These are phyloP conservation scores for Datnioides undecimradiatus DNA, from an alignment of 2,113 vertebrate species.

Conservation along the genomic window DNA sequence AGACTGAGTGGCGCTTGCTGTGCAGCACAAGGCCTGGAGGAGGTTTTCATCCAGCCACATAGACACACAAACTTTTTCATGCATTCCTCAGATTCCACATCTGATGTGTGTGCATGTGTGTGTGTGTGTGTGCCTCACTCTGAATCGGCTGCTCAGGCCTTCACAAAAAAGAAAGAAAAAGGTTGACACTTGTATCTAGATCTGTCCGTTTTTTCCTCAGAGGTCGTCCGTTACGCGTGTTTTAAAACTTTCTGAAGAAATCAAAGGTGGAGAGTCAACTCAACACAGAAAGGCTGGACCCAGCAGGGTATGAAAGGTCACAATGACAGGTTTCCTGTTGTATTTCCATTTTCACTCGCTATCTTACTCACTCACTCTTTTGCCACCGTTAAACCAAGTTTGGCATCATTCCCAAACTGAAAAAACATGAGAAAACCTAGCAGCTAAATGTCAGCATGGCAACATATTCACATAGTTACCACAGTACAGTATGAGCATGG, in stretches of 20 bases:
- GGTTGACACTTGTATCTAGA: neutral
- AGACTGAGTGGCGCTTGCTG: constrained; percentile 35
- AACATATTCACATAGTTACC: too few species aligned
- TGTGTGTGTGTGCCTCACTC: neutral
- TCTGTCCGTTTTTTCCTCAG: neutral
- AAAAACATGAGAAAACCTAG: too few species aligned
- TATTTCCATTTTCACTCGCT: too few species aligned
- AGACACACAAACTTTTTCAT: constrained; percentile 40
- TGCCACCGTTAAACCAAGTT: too few species aligned
- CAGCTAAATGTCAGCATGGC: too few species aligned
- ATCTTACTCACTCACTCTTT: too few species aligned
- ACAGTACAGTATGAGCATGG: too few species aligned
- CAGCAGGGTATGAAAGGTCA: neutral
- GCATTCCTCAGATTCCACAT: constrained; percentile 76
- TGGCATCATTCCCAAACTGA: too few species aligned
- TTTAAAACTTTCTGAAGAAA: neutral
- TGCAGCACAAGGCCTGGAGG: constrained; percentile 52
- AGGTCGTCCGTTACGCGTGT: neutral
- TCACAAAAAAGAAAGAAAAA: constrained; percentile 5
- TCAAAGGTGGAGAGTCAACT: too few species aligned
- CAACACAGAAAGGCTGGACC: neutral
- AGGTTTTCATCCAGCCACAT: constrained; percentile 35
- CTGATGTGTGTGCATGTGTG: constrained; percentile 16
- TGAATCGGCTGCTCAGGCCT: neutral
- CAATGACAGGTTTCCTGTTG: too few species aligned